These are phyloP conservation scores for Paramacrobiotus metropolitanus DNA, from an alignment of 1,140 invertebrate genomes.

Conservation along the genomic window DNA sequence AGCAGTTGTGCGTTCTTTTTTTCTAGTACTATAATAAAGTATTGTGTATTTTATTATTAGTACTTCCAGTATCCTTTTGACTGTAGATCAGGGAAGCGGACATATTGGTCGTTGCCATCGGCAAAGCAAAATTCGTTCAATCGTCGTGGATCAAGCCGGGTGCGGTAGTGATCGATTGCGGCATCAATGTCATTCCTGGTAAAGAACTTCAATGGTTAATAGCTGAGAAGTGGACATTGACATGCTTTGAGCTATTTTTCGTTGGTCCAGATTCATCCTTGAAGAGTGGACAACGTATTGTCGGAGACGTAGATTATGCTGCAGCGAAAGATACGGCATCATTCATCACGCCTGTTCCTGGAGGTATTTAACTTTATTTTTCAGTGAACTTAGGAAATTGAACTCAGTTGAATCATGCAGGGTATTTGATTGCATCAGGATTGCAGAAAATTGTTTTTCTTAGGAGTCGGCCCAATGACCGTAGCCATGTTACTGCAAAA, in stretches of 20 bases:
- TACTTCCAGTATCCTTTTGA: conserved; percentile 7
- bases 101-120: conserved; percentile 86
- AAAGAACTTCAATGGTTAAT: conserved; percentile 11
- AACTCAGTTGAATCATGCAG: background rate
- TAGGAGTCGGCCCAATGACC: conserved; percentile 89
- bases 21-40: conserved; percentile 9
- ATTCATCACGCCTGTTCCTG: background rate
- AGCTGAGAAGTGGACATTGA: conserved; percentile 13
- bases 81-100: conserved; percentile 40
- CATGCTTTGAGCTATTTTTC: conserved; percentile 7
- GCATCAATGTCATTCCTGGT: conserved; percentile 83
- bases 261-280: conserved; percentile 45
- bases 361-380: background rate
- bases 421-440: too few species aligned
- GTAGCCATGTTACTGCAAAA: conserved; percentile 94
- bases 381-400: background rate
- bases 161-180: conserved; percentile 97
- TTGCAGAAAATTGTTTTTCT: too few species aligned
- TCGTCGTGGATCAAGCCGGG: conserved; percentile 92
- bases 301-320: conserved; percentile 78
- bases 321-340: conserved; percentile 47
- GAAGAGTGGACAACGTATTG: conserved; percentile 52
- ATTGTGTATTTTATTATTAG: conserved; percentile 1
- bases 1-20: conserved; percentile 34
- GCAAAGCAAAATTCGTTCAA: conserved; percentile 68